phyloP scores from a whole-genome alignment of 2,888 invertebrate species.

The Augochlorella aurata region DNA sequence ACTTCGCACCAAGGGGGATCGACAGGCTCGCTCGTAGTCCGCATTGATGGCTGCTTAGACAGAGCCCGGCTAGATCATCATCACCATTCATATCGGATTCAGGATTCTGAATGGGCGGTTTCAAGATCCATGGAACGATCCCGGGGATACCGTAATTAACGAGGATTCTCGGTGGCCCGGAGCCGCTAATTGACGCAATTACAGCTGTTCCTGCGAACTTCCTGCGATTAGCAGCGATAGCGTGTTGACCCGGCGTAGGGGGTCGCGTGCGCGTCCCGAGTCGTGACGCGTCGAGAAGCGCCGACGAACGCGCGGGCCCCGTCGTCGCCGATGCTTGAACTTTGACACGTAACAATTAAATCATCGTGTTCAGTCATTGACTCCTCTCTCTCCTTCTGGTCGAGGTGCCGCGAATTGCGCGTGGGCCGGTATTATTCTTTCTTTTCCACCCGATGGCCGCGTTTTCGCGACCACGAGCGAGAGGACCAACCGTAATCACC shows the following conservation, averaged over 20 bases:
- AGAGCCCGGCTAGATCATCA: neutral
- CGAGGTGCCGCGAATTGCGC: slow-evolving; percentile 70
- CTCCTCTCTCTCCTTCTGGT: slow-evolving; percentile 56
- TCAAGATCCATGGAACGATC: slow-evolving; percentile 24
- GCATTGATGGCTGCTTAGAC: no score
- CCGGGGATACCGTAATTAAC: slow-evolving; percentile 44
- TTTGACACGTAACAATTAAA: slow-evolving; percentile 74
- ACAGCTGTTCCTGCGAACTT: slow-evolving; percentile 55
- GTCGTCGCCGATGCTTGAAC: slow-evolving; percentile 68
- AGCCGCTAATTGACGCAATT: slow-evolving; percentile 60
- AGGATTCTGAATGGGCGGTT: neutral
- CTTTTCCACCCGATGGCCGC: slow-evolving; percentile 4
- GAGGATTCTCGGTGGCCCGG: slow-evolving; percentile 34
- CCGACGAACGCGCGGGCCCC: slow-evolving; percentile 44
- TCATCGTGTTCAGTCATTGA: slow-evolving; percentile 73
- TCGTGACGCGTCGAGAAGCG: slow-evolving; percentile 17
- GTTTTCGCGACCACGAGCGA: slow-evolving; percentile 16
- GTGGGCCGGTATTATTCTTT: slow-evolving; percentile 64
- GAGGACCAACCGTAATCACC: slow-evolving; percentile 49
- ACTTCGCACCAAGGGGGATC: no score
- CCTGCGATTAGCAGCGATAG: slow-evolving; percentile 63
- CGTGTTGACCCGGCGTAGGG: slow-evolving; percentile 16
- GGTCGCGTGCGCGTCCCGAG: slow-evolving; percentile 28
- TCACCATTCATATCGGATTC: neutral
- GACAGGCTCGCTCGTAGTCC: no score